These are phyloP conservation scores for Poecilia velifera DNA, from an alignment of 2,797 vertebrate species.

Conservation along the genomic window DNA sequence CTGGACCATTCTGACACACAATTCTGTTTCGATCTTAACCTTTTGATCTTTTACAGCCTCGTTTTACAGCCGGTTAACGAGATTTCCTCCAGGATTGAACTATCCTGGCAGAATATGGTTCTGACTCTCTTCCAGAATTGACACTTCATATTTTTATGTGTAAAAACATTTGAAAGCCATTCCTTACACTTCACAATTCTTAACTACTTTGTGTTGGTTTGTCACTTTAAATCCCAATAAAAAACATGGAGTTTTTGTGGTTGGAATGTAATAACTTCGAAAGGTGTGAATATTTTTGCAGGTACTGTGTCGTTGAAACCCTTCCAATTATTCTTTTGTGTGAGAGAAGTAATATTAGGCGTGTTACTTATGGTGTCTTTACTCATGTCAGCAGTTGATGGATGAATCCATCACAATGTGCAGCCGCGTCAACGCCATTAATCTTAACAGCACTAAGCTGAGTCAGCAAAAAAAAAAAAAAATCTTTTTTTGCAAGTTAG, in stretches of 20 bases:
- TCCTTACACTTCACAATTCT: neutral
- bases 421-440: constrained; percentile 1
- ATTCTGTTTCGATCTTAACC: neutral
- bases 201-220: neutral
- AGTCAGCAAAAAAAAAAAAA: neutral
- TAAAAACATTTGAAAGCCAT: neutral
- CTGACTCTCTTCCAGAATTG: neutral
- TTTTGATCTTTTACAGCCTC: neutral
- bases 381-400: constrained; percentile 16
- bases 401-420: constrained; percentile 19
- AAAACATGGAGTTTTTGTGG: neutral
- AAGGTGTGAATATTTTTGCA: neutral
- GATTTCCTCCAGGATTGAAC: neutral
- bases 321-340: neutral
- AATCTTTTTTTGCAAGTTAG: neutral
- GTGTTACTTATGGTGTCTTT: constrained; percentile 4
- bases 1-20: neutral
- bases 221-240: neutral
- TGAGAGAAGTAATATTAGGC: constrained; percentile 11
- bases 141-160: neutral
- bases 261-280: neutral
- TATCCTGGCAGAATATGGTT: neutral
- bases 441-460: constrained; percentile 2
- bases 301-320: neutral
- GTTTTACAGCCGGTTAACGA: neutral